A percentile compares a stretch with the other conserved stretches of the same genome.
Conservation (phyloP, 2,113 vertebrate genomes). For the Hippolais icterina region DNA sequence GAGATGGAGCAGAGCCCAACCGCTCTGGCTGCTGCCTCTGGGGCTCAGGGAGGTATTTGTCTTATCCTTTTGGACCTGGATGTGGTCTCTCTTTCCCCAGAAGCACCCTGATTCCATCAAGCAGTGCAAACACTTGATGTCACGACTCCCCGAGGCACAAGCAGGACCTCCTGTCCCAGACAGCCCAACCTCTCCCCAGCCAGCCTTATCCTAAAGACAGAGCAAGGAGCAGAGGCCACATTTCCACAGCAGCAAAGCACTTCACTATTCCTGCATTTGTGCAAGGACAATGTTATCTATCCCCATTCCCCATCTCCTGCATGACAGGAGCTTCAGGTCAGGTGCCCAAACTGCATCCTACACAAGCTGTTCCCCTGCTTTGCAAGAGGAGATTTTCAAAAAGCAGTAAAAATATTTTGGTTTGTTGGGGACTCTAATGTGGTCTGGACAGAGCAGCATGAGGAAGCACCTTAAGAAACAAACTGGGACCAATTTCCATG, state of each 20-base stretch:
- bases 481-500: neutral
- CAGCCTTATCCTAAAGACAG: neutral
- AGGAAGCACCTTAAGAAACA: neutral
- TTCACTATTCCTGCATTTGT: accelerated
- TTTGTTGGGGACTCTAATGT: neutral
- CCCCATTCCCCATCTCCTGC: neutral
- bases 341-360: neutral
- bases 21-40: neutral
- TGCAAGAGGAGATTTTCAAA: neutral
- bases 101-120: neutral
- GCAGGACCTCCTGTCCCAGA: neutral
- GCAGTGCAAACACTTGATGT: neutral
- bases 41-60: neutral
- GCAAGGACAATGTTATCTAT: neutral
- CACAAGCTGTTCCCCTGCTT: neutral
- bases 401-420: neutral
- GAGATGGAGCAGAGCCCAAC: slow-evolving; percentile 45
- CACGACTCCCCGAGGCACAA: accelerated
- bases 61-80: neutral
- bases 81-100: neutral
- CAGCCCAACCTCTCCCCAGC: neutral
- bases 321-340: accelerated
- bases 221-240: neutral
- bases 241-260: neutral
- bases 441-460: neutral